These are phyloP conservation scores for Pangasius macronema DNA, from an alignment of 2,797 vertebrate species.

Conservation along the genomic window DNA sequence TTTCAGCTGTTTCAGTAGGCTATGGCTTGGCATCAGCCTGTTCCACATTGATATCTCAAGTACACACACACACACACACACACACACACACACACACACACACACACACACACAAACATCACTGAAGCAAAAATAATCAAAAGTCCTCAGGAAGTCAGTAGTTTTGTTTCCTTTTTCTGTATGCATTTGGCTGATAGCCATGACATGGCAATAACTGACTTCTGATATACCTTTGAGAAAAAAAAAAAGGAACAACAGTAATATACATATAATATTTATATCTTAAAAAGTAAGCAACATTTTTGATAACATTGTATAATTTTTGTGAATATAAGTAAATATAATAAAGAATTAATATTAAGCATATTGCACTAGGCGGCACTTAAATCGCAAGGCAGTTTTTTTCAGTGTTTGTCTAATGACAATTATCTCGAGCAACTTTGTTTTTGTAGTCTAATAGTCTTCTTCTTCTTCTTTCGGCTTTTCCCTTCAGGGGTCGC, in stretches of 20 bases:
- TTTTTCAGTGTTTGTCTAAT: not conserved
- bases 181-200: not conserved
- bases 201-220: not conserved
- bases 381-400: not conserved
- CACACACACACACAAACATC: too few relatives aligned
- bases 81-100: not conserved
- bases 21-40: constrained; percentile 82
- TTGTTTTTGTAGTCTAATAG: not conserved
- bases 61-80: constrained; percentile 5
- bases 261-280: not conserved
- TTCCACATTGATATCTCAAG: constrained; percentile 79
- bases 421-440: too few relatives aligned
- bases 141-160: not conserved
- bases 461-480: too few relatives aligned
- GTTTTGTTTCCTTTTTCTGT: not conserved
- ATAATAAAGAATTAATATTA: not conserved
- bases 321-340: not conserved
- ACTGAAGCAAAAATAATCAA: not conserved
- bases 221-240: not conserved
- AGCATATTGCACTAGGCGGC: not conserved
- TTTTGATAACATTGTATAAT: not conserved
- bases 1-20: constrained; percentile 83
- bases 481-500: too few relatives aligned
- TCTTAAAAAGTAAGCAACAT: not conserved
- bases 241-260: not conserved